Conservation (phyloP, 2,888 invertebrate species). For the Litoditis marina region DNA sequence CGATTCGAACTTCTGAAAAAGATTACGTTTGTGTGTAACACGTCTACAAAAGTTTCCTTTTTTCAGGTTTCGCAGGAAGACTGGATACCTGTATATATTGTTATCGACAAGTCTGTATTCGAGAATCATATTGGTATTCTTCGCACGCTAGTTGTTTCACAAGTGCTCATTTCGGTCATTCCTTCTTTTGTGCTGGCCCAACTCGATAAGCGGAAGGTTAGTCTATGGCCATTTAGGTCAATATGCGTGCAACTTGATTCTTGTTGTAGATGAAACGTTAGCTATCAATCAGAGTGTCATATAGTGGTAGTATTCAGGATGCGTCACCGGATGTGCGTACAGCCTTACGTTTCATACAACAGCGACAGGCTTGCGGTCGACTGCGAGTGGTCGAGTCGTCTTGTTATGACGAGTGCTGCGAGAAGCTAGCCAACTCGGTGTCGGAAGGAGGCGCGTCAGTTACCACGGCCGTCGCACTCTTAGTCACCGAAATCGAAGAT, state of each 20-base stretch:
- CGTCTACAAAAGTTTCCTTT: no score
- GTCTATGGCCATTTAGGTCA: no score
- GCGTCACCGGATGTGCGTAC: constrained; percentile 8
- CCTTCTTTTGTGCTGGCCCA: constrained; percentile 16
- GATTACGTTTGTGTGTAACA: no score
- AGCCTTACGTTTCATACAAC: constrained; percentile 16
- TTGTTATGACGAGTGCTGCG: neutral
- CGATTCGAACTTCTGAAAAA: no score
- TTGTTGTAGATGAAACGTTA: no score
- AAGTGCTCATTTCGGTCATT: constrained; percentile 11
- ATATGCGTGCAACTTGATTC: no score
- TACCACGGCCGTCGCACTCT: neutral
- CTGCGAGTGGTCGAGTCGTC: constrained; percentile 3
- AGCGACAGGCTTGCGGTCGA: neutral
- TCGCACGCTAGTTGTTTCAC: neutral
- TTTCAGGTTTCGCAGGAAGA: neutral
- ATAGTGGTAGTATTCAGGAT: no score
- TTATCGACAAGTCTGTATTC: constrained; percentile 11
- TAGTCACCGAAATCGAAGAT: constrained; percentile 4
- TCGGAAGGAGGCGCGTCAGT: neutral
- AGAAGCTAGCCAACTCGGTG: neutral
- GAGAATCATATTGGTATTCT: constrained; percentile 3
- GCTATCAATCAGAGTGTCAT: no score
- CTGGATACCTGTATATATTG: constrained; percentile 13
- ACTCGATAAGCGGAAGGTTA: constrained; percentile 17